A percentile compares a stretch with the other conserved stretches of the same genome.
phyloP scores from a whole-genome alignment of 2,797 vertebrate species.

The Coregonus ussuriensis region DNA sequence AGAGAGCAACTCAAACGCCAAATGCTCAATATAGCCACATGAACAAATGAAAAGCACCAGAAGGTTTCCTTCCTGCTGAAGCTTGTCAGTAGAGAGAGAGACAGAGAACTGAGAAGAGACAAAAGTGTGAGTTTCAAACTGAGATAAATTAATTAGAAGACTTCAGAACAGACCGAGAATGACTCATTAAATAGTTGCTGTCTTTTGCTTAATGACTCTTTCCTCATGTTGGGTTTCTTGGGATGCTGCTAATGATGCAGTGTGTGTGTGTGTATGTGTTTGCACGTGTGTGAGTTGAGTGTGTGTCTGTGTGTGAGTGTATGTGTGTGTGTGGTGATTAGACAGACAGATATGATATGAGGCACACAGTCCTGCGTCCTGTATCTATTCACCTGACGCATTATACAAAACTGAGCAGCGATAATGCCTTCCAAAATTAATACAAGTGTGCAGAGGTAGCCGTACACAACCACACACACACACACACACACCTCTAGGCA shows the following conservation, averaged over 20 bases:
- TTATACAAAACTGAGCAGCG: constrained; percentile 56
- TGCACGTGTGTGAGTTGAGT: too few species aligned
- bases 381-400: constrained; percentile 27
- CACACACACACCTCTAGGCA: constrained; percentile 16
- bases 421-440: constrained; percentile 60
- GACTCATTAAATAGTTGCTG: constrained; percentile 71
- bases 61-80: neutral
- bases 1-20: neutral
- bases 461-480: constrained; percentile 29
- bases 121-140: constrained; percentile 53
- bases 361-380: constrained; percentile 32
- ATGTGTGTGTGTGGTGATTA: constrained; percentile 27
- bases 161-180: constrained; percentile 63
- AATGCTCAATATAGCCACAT: neutral
- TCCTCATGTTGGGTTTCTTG: constrained; percentile 63
- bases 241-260: constrained; percentile 65
- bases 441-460: constrained; percentile 56
- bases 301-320: constrained; percentile 22
- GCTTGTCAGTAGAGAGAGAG: neutral
- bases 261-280: neutral
- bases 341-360: constrained; percentile 31
- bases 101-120: constrained; percentile 24
- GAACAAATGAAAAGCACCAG: neutral
- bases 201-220: constrained; percentile 62
- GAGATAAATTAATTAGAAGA: constrained; percentile 66